Conservation (phyloP, 2,888 invertebrate genomes). For the Atethmia centrago region DNA sequence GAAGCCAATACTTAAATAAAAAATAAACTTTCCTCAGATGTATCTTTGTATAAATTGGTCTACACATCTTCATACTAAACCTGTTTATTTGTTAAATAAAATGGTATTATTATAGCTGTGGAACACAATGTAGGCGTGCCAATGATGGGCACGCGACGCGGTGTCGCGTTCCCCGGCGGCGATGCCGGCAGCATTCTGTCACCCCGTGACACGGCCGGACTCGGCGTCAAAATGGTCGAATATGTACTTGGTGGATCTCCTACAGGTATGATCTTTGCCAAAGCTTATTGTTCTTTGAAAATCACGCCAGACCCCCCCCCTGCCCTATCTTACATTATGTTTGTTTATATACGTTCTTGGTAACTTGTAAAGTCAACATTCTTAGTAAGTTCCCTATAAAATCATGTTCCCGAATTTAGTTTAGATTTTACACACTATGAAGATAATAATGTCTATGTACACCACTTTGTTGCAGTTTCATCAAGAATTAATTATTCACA, state of each 20-base stretch:
- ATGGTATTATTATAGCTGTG: slow-evolving; percentile 74
- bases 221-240: slow-evolving; percentile 99
- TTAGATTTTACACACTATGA: not conserved
- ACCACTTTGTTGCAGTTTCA: slow-evolving; percentile 62
- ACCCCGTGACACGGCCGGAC: slow-evolving; percentile 97
- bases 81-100: not conserved
- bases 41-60: not conserved
- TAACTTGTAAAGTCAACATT: not conserved
- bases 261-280: slow-evolving; percentile 87
- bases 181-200: slow-evolving; percentile 92
- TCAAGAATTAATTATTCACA: slow-evolving; percentile 65
- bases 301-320: not conserved
- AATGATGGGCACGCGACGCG: slow-evolving; percentile 94
- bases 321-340: not conserved
- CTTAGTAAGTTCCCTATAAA: not conserved
- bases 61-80: not conserved
- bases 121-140: slow-evolving; percentile 88
- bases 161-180: slow-evolving; percentile 92
- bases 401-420: not conserved
- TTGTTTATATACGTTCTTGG: not conserved
- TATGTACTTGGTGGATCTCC: slow-evolving; percentile 98
- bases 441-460: slow-evolving; percentile 48
- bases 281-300: not conserved
- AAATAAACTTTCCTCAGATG: not conserved
- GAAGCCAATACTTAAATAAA: not conserved